Evolutionary conservation across 37 sponge, comb jelly and placozoan genomes (phyloP).

Genomic region (Ianthella basta): DNA sequence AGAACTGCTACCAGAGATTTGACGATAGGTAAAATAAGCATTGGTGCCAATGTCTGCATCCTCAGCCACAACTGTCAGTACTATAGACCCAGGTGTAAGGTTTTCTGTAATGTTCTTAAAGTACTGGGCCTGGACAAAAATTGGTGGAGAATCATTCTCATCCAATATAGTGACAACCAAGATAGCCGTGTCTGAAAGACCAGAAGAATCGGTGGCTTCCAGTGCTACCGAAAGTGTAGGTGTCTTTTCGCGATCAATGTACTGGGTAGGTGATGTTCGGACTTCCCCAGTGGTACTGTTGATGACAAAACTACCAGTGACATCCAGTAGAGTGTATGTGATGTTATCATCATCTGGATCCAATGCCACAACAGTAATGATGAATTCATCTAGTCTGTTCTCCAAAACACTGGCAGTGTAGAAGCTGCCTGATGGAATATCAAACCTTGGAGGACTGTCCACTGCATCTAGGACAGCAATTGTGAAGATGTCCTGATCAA

Average conservation of each 20-base stretch:
- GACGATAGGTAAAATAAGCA: constrained; percentile 53
- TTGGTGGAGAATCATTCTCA: constrained; percentile 23
- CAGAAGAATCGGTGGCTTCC: constrained; percentile 17
- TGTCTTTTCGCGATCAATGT: not conserved
- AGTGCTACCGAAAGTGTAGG: not conserved
- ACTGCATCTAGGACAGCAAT: constrained; percentile 2
- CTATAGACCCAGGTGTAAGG: not conserved
- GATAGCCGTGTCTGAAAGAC: constrained; percentile 7
- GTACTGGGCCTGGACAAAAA: not conserved
- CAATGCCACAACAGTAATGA: constrained; percentile 7
- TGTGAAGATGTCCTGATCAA: not conserved
- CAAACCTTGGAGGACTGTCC: constrained; percentile 30
- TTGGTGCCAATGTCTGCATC: constrained; percentile 63
- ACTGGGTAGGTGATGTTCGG: constrained; percentile 8
- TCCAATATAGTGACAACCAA: constrained; percentile 4
- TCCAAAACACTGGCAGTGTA: constrained; percentile 17
- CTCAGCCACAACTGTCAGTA: constrained; percentile 30
- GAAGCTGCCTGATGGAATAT: not conserved
- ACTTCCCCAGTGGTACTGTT: constrained; percentile 19
- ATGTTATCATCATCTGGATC: constrained; percentile 23
- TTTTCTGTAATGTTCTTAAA: constrained; percentile 60
- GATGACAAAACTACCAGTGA: not conserved
- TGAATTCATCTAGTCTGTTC: not conserved
- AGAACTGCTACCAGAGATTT: not conserved
- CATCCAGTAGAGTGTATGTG: constrained; percentile 12